Evolutionary conservation across 2,113 vertebrate genomes (phyloP), one percentile per base, ranked within the genome.

Genomic region (Microtus ochrogaster): DNA sequence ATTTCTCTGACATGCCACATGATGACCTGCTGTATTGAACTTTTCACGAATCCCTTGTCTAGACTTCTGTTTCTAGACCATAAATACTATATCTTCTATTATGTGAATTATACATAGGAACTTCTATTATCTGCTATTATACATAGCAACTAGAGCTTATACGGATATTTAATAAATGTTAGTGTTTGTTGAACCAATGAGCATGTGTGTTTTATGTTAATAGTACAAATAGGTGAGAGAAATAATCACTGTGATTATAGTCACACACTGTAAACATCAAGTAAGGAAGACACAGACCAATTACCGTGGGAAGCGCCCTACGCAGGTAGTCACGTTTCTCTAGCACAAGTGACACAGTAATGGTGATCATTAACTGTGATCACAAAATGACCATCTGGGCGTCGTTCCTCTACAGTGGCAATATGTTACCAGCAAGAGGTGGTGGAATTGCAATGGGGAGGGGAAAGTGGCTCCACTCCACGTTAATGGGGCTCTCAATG

Each of bases 341-440:
- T 61, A 92, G 90, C 76, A 88, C 97, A 95, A 97, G 96, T 93
- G 94, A 92, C 92, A 96, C 63, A 30, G 63, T 97, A 97, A 97
- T 95, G 81, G 94, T 82, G 73, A 91, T 91, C 96, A 96, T 97
- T 97, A 97, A 96, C 92, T 47, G 82, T 86, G 95, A 97, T 77
- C 94, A 95, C 96, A 95, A 87, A 96, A 89, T 22, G n/a, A 96
- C 55, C 95, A 91, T 89, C 95, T 86, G 81, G 77, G 63, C 92
- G 93, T 74, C 90, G 94, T 96, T 83, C 74, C 77, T 97, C 78
- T 96, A 90, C 97, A 61, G 65, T 19, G 91, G 92, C 74, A 92
- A 96, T 94, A 78, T 68, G 74, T 96, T 92, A 95, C 77, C 92
- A 96, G 39, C 0, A 22, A 97, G 92, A 96, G 94, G 47, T 65